Base-by-base conservation (phyloP, 2,113 vertebrate species). In the Pelvicachromis taeniatus region DNA sequence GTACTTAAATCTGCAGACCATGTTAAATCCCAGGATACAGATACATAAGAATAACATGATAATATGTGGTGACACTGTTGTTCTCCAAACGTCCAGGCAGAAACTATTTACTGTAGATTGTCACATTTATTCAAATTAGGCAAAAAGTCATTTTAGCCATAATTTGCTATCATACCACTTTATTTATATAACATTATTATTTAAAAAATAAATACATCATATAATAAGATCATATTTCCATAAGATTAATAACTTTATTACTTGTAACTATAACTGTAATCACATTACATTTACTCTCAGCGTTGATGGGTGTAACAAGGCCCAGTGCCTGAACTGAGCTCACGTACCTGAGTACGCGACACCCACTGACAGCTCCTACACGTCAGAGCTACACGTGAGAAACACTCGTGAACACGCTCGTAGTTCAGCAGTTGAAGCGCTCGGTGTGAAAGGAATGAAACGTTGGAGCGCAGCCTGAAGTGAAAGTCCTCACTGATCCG, bases 1-100 rank as follows among this genome's bases (percentile, higher is more conserved):
- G 16, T 6, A 11, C 5, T 6, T 33, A 19, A 19, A 61, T 19
- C 58, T 2, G 58, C 58, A 61, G 29, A 61, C 3, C 4, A 0
- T 4, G 58, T 19, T 33, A 33, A 33, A 31, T 61, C 0, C 29
- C 0, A 19, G 29, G 29, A 61, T 16, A 59, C 29, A 59, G 58
- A 0, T 1, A 31, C 3, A 59, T 19, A 19, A 59, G 56, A 33
- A 17, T 5, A 59, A 4, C 56, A 10, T 59, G 26, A 10, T 59
- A 0, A 19, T 19, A 35, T n/a, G n/a, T n/a, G n/a, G n/a, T n/a
- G n/a, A n/a, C n/a, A n/a, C n/a, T n/a, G n/a, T n/a, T n/a, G n/a
- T n/a, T n/a, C n/a, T n/a, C n/a, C n/a, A n/a, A n/a, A n/a, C n/a
- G n/a, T n/a, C 26, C 26, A 26, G 26, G 26, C 26, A 26, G 26